phyloP scores from a whole-genome alignment of 2,797 vertebrate species.

The Pyrocephalus nanus region DNA sequence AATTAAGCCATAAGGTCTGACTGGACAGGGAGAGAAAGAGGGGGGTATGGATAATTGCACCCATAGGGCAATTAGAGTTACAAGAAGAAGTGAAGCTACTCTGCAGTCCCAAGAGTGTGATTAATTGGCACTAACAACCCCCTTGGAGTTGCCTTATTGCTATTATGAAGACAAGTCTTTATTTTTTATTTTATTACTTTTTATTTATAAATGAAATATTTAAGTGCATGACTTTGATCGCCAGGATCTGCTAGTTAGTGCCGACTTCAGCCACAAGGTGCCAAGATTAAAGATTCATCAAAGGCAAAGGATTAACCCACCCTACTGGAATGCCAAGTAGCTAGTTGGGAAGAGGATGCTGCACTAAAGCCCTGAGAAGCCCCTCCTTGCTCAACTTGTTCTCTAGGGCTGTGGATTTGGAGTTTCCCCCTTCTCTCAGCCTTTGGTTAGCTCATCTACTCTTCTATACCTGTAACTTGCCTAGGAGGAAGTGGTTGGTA shows the following conservation, averaged over 20 bases:
- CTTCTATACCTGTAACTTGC: neutral
- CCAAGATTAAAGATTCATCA: slow-evolving; percentile 71
- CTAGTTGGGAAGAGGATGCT: neutral
- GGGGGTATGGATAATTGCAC: slow-evolving; percentile 43
- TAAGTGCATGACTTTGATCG: slow-evolving; percentile 62
- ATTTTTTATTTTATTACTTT: slow-evolving; percentile 65
- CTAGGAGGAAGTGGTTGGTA: neutral
- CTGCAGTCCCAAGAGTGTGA: slow-evolving; percentile 41
- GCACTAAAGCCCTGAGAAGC: neutral
- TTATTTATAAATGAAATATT: slow-evolving; percentile 73
- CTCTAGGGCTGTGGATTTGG: neutral
- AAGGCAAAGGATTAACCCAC: slow-evolving; percentile 54
- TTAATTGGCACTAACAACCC: slow-evolving; percentile 57
- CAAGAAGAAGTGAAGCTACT: slow-evolving; percentile 16
- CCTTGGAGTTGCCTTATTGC: slow-evolving; percentile 49
- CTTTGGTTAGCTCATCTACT: neutral
- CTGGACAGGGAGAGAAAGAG: slow-evolving; percentile 23
- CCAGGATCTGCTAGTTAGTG: slow-evolving; percentile 63
- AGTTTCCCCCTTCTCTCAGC: neutral
- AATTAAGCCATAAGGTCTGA: slow-evolving; percentile 44
- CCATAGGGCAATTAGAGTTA: slow-evolving; percentile 59
- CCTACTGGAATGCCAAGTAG: slow-evolving; percentile 53
- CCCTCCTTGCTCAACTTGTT: neutral
- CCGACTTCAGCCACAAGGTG: slow-evolving; percentile 51
- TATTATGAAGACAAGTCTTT: slow-evolving; percentile 57